Conservation (phyloP, 2,113 vertebrate species). For the Orthonyx spaldingii region DNA sequence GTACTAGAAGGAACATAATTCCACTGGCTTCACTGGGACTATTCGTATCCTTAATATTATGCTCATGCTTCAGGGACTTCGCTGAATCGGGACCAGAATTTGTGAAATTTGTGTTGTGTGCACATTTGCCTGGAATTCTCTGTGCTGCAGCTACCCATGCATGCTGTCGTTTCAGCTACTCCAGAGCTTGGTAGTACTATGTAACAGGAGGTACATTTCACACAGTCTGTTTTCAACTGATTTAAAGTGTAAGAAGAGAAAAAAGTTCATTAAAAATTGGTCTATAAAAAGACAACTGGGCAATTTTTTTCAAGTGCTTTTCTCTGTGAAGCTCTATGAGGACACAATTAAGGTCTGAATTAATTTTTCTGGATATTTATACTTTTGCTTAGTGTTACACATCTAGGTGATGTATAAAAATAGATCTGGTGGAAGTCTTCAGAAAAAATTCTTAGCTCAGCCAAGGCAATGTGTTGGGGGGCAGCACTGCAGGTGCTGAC, state of each 20-base stretch:
- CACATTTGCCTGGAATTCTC: not conserved
- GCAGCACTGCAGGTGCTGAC: not conserved
- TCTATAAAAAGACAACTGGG: not conserved
- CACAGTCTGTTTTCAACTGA: not conserved
- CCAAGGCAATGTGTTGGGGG: not conserved
- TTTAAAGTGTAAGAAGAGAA: not conserved
- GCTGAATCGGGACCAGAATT: not conserved
- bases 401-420: not conserved
- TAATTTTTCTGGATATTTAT: not conserved
- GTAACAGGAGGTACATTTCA: not conserved
- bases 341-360: not conserved
- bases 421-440: not conserved
- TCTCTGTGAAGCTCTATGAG: not conserved
- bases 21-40: constrained; percentile 22
- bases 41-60: not conserved
- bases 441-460: not conserved
- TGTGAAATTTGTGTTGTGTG: not conserved
- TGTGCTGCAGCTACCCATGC: not conserved
- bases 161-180: not conserved
- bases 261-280: not conserved
- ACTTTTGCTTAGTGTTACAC: not conserved
- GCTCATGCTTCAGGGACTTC: not conserved
- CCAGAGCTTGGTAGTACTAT: not conserved
- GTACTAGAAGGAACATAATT: constrained; percentile 1
- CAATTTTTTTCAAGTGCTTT: not conserved